Conservation (phyloP, 2,888 invertebrate species). For the Agonopterix heracliana region DNA sequence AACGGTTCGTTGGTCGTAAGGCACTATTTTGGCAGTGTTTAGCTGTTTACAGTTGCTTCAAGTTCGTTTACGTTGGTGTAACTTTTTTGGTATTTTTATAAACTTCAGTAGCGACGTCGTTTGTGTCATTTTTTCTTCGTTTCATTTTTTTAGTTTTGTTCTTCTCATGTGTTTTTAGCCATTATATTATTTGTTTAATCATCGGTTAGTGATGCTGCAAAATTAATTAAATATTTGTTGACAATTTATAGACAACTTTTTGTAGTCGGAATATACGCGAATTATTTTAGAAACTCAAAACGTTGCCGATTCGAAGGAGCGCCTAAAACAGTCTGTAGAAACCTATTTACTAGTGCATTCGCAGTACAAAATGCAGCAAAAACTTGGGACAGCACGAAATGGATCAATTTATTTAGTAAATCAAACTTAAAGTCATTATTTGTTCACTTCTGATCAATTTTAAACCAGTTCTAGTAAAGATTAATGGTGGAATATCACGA, state of each 20-base stretch:
- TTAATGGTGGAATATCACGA: too few relatives aligned
- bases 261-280: too few relatives aligned
- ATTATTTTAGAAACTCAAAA: conserved; percentile 35
- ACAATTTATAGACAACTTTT: too few relatives aligned
- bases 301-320: conserved; percentile 29
- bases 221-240: too few relatives aligned
- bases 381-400: background rate
- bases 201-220: background rate
- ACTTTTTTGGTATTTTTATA: conserved; percentile 68
- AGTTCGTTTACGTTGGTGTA: conserved; percentile 42
- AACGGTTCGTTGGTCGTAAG: conserved; percentile 50
- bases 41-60: conserved; percentile 1
- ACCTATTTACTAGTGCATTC: conserved; percentile 8
- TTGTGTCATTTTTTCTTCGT: conserved; percentile 69
- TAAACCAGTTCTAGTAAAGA: too few relatives aligned
- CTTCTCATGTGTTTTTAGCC: background rate
- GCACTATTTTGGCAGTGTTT: conserved; percentile 57
- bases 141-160: conserved; percentile 44
- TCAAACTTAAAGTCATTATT: too few relatives aligned
- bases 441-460: too few relatives aligned
- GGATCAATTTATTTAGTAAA: too few relatives aligned
- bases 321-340: conserved; percentile 1
- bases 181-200: background rate
- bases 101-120: conserved; percentile 56
- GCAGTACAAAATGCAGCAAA: background rate